Evolutionary conservation across 2,797 vertebrate genomes (phyloP).

Genomic region (Ctenochaetus hawaiiensis): DNA sequence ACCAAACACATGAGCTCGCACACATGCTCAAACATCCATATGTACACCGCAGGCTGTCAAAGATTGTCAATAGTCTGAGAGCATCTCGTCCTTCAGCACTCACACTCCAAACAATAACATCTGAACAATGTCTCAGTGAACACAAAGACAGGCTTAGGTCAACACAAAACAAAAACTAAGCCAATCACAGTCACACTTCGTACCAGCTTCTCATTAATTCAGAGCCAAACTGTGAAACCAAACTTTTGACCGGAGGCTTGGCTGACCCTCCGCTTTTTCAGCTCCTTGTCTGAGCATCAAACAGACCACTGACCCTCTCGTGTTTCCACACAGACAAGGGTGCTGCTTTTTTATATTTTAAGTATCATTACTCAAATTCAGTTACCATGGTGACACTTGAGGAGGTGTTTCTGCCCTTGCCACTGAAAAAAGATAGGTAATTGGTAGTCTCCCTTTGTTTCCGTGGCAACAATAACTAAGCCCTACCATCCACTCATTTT

Average conservation of each 20-base stretch:
- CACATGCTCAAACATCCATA: slow-evolving; percentile 31
- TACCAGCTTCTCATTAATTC: slow-evolving; percentile 5
- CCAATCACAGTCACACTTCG: slow-evolving; percentile 19
- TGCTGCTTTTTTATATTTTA: slow-evolving; percentile 74
- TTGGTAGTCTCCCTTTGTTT: slow-evolving; percentile 85
- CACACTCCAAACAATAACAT: slow-evolving; percentile 51
- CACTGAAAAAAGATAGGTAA: slow-evolving; percentile 77
- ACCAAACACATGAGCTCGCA: slow-evolving; percentile 14
- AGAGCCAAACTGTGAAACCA: slow-evolving; percentile 20
- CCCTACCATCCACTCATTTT: slow-evolving; percentile 52
- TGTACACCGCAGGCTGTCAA: slow-evolving; percentile 39
- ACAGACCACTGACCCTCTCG: slow-evolving; percentile 56
- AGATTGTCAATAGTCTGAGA: slow-evolving; percentile 50
- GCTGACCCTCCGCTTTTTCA: slow-evolving; percentile 23
- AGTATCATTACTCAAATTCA: slow-evolving; percentile 84
- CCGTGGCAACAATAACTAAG: slow-evolving; percentile 88
- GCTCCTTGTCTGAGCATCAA: slow-evolving; percentile 7
- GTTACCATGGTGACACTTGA: slow-evolving; percentile 87
- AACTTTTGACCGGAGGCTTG: slow-evolving; percentile 31
- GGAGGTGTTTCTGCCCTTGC: slow-evolving; percentile 84
- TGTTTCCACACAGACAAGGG: slow-evolving; percentile 41
- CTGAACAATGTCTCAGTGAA: slow-evolving; percentile 49
- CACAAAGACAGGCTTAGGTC: slow-evolving; percentile 41
- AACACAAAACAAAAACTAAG: slow-evolving; percentile 30
- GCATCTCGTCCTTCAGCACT: slow-evolving; percentile 44